Conservation (phyloP, 2,113 vertebrate species). For the Origma solitaria region DNA sequence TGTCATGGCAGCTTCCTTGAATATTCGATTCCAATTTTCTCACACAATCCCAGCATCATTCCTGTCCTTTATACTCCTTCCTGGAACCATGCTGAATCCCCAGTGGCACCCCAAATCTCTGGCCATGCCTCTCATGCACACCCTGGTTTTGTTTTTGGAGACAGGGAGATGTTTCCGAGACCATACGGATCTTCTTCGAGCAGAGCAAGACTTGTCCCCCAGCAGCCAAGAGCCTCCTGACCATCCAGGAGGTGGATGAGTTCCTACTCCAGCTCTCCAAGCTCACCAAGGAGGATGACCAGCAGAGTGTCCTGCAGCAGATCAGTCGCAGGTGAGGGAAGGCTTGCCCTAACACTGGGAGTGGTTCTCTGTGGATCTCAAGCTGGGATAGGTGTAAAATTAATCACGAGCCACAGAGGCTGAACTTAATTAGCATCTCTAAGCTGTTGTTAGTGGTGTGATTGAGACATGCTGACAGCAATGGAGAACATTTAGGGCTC, state of each 20-base stretch:
- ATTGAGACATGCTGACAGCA: background rate
- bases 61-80: background rate
- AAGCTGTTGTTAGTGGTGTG: background rate
- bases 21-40: background rate
- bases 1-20: background rate
- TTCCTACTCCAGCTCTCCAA: conserved; percentile 83
- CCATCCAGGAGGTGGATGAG: conserved; percentile 92
- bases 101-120: background rate
- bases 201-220: conserved; percentile 87
- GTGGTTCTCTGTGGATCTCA: background rate
- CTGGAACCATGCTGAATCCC: background rate
- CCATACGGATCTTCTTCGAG: conserved; percentile 92
- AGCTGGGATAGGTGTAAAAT: background rate
- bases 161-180: conserved; percentile 97
- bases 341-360: background rate
- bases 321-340: conserved; percentile 81
- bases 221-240: conserved; percentile 89
- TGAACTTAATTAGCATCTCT: background rate
- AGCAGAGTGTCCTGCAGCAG: conserved; percentile 86
- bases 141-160: background rate
- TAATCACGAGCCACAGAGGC: background rate
- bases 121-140: background rate
- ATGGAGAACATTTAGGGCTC: background rate
- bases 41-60: background rate
- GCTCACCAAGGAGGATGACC: conserved; percentile 96